Base-by-base conservation (phyloP, 1,140 invertebrate species). In the Ceratoteleas bidentatus region DNA sequence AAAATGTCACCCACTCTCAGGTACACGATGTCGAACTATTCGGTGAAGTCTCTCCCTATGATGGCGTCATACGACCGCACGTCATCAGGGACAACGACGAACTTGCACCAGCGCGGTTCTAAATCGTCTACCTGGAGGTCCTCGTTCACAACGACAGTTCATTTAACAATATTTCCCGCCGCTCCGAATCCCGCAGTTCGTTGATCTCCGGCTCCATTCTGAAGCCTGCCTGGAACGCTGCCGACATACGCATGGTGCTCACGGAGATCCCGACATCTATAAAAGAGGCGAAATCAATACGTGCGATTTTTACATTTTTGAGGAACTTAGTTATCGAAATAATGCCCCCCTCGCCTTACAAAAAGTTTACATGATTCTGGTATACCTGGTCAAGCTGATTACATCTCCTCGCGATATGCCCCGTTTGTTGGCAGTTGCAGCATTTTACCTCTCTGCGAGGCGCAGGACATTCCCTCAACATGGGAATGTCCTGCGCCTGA, bases 1-100 rank as follows among this genome's bases (percentile, higher is more conserved):
- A 58, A 56, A 3, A 36, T 58, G 24, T 69, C 14, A 0, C 56
- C 45, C 0, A 70, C 36, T 33, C 45, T 54, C 8, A 69, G 2
- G 32, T 69, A 49, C 0, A 40, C 66, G 3, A 68, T 10, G 8
- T 68, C 40, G 15, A 34, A 2, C 5, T 43, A 3, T 58, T 69
- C 66, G 0, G 66, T 69, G 16, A 69, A 69, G 0, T 33, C 50
- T 38, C 66, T 47, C 4, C 54, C 66, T 7, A 69, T n/a, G 50
- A 69, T 69, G 13, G 58, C 34, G 13, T 69, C 43, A 13, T 7
- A 52, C 10, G 32, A 6, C 58, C 50, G 54, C 10, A 15, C 13
- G 2, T 69, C 40, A 13, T 69, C 66, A 0, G 54, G 66, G 3
- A 69, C 66, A 38, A 69, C n/a, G 10, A 69, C 13, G 52, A 69